Evolutionary conservation across 2,888 invertebrate species (phyloP), one percentile per base, ranked within the genome.

Genomic region (Aproaerema taeniolella): DNA sequence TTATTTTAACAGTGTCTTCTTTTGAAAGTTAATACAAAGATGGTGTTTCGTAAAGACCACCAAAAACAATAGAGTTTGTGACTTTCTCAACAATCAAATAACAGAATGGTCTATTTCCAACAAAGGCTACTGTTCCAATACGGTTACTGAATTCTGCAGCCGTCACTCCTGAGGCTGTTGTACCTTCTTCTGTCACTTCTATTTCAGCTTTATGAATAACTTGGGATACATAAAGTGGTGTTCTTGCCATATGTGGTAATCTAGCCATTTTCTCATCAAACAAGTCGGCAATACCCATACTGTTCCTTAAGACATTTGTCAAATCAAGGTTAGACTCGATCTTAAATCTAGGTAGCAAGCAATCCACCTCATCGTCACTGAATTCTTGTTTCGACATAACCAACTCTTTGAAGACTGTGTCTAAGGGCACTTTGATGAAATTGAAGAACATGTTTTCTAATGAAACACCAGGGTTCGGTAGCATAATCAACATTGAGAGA

Each of bases 101-200:
- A 7, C 88, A 83, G 55, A 93, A 93, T 0, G 92, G 92, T 49
- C 88, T 79, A 55, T 92, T 91, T 0, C 90, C 89, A 52, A 85
- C 79, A 59, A 92, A 90, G 45, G 87, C 80, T 1, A 90, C 87
- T 1, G 88, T 87, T 3, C 88, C 81, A 24, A 87, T 83, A 41
- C 89, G 83, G 51, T 90, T 88, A 2, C 72, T 64, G 37, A 89
- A 81, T 33, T 80, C 80, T 0, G 75, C 74, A 1, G 63, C 63
- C 0, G 92, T 88, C 0, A 89, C 90, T 0, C 89, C 92, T 0
- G 90, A 78, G 0, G 93, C 93, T 15, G 88, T 88, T 0, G 93
- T 93, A 0, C 94, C 94, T 45, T 92, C 89, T 61, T 94, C 94
- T 9, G 90, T 90, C 0, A 94, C 93, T 53, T 92, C 91, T 49